A percentile compares a stretch with the other conserved stretches of the same genome.
Conservation (phyloP, 2,113 vertebrate genomes). For the Tupaia chinensis region DNA sequence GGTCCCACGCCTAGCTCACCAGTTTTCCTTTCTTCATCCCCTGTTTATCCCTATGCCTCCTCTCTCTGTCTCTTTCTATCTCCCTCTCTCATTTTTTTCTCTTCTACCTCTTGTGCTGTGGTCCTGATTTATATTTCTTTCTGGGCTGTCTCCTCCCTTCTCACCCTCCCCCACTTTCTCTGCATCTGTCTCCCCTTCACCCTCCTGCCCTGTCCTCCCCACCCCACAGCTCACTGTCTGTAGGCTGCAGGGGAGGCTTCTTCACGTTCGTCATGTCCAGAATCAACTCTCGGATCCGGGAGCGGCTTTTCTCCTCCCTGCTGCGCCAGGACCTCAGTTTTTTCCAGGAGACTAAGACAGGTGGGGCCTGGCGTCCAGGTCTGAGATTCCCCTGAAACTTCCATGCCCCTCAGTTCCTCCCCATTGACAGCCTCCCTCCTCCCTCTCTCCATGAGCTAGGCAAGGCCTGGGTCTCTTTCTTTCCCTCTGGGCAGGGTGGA, state of each 20-base stretch:
- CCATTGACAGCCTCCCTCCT: not conserved
- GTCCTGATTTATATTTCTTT: not conserved
- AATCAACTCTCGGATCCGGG: constrained; percentile 68
- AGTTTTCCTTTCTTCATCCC: not conserved
- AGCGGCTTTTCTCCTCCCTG: constrained; percentile 81
- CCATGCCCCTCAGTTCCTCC: not conserved
- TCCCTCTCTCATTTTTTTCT: not conserved
- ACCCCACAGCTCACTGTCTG: constrained; percentile 70
- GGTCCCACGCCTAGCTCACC: not conserved
- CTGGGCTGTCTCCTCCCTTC: not conserved
- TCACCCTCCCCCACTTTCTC: rapidly evolving
- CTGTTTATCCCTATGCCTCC: not conserved
- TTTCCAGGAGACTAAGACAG: constrained; percentile 84
- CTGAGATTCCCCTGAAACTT: not conserved
- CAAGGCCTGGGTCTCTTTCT: not conserved
- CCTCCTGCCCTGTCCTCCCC: not conserved
- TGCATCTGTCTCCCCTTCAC: not conserved
- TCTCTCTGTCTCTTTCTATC: rapidly evolving
- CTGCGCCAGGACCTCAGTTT: constrained; percentile 84
- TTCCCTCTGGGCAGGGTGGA: not conserved
- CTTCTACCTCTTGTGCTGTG: not conserved
- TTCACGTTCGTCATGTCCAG: constrained; percentile 65
- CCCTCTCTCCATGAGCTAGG: not conserved
- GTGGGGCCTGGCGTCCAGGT: constrained; percentile 7
- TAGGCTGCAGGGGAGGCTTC: constrained; percentile 80